A percentile compares a stretch with the other conserved stretches of the same genome.
These are phyloP conservation scores for Phasianus colchicus DNA, from an alignment of 2,113 vertebrate species.

Conservation along the genomic window DNA sequence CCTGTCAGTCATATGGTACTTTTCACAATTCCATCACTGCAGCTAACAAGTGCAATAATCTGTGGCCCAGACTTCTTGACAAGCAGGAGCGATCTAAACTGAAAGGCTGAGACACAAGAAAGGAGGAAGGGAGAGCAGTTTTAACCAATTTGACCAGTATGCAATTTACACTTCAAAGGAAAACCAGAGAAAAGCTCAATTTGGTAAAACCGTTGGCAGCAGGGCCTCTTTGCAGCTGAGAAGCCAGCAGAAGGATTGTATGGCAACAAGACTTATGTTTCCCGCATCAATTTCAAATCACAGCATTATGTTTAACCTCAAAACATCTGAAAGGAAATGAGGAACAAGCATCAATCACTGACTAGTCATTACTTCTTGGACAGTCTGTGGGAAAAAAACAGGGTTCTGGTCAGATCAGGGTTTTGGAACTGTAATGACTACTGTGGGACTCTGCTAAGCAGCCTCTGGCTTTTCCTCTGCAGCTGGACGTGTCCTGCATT, in stretches of 20 bases:
- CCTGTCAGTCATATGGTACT: not conserved
- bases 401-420: not conserved
- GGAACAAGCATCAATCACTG: not conserved
- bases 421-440: not conserved
- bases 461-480: not conserved
- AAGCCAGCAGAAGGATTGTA: conserved; percentile 56
- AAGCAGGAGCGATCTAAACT: conserved; percentile 7
- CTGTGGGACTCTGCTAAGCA: rapidly evolving
- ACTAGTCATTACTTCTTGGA: conserved; percentile 35
- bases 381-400: not conserved
- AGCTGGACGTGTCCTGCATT: not conserved
- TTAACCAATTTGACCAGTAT: conserved; percentile 34
- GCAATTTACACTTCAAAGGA: conserved; percentile 49
- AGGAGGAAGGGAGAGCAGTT: not conserved
- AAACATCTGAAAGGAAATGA: not conserved
- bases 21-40: conserved; percentile 14
- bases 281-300: conserved; percentile 26
- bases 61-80: conserved; percentile 7
- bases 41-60: conserved; percentile 43
- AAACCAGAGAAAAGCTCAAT: conserved; percentile 42
- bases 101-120: not conserved
- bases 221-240: conserved; percentile 52
- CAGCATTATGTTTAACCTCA: conserved; percentile 36
- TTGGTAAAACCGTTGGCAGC: conserved; percentile 52
- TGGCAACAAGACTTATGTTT: conserved; percentile 55